A percentile compares a stretch with the other conserved stretches of the same genome.
Evolutionary conservation across 2,888 invertebrate species (phyloP).

Genomic region (Phaonia tiefii): DNA sequence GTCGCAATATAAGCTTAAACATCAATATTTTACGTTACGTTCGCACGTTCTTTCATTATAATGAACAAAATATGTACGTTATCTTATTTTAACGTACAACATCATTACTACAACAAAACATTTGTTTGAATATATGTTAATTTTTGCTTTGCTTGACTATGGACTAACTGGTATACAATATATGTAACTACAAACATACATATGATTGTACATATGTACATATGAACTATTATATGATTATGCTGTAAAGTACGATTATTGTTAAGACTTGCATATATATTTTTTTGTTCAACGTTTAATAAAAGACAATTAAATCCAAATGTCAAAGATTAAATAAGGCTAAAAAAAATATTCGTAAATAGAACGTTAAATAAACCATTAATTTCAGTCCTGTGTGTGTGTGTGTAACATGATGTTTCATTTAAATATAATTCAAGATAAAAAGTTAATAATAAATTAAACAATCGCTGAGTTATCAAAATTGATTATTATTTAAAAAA

Average conservation of each 20-base stretch:
- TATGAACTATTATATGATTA: slow-evolving; percentile 45
- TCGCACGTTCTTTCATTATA: no score
- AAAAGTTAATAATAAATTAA: slow-evolving; percentile 39
- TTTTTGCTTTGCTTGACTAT: no score
- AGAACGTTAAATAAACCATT: slow-evolving; percentile 7
- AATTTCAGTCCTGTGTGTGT: slow-evolving; percentile 44
- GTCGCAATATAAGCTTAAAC: slow-evolving; percentile 37
- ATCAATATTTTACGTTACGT: slow-evolving; percentile 6
- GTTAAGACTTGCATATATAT: slow-evolving; percentile 37
- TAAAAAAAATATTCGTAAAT: slow-evolving; percentile 18
- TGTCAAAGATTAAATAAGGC: slow-evolving; percentile 8
- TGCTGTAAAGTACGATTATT: slow-evolving; percentile 43
- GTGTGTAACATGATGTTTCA: no score
- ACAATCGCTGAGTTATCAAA: slow-evolving; percentile 56
- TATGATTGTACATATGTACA: neutral
- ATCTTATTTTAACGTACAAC: no score
- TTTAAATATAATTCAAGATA: slow-evolving; percentile 9
- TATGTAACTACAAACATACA: no score
- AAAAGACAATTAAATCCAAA: neutral
- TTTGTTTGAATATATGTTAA: no score
- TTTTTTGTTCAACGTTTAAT: slow-evolving; percentile 6
- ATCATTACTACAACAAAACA: no score
- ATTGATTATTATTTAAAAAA: neutral
- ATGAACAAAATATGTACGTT: no score
- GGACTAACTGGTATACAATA: no score